A percentile compares a stretch with the other conserved stretches of the same genome.
Conservation (phyloP, 2,888 invertebrate genomes). For the Camponotus fellah region DNA sequence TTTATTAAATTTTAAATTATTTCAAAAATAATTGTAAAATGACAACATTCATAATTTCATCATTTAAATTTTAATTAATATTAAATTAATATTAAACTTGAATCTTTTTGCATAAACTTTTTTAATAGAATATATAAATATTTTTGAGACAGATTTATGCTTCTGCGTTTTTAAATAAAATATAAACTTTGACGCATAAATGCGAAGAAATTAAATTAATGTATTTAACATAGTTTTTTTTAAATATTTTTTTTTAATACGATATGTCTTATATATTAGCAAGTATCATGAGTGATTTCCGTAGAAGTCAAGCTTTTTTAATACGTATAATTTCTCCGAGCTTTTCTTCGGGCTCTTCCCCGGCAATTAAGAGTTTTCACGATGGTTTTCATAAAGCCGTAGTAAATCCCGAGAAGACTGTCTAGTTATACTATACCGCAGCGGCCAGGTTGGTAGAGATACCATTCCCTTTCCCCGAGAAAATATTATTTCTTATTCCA, state of each 20-base stretch:
- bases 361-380: conserved; percentile 84
- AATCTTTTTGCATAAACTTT: neutral
- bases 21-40: neutral
- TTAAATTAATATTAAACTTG: neutral
- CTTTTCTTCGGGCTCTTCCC: conserved; percentile 71
- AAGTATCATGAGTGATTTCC: neutral
- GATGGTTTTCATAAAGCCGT: conserved; percentile 83
- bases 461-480: conserved; percentile 47
- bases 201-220: neutral
- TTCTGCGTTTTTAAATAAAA: neutral
- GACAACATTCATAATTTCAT: neutral
- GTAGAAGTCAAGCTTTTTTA: conserved; percentile 62
- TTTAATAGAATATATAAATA: neutral
- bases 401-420: conserved; percentile 79
- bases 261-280: neutral
- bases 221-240: neutral
- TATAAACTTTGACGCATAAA: neutral
- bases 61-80: neutral
- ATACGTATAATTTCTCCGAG: conserved; percentile 76
- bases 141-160: neutral
- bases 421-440: conserved; percentile 47
- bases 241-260: neutral
- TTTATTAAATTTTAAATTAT: neutral
- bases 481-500: conserved; percentile 83
- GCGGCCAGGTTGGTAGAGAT: conserved; percentile 21